Percentiles rank a stretch among this genome's conserved stretches.
Conservation (phyloP, 2,888 invertebrate genomes). For the Dromius quadrimaculatus region DNA sequence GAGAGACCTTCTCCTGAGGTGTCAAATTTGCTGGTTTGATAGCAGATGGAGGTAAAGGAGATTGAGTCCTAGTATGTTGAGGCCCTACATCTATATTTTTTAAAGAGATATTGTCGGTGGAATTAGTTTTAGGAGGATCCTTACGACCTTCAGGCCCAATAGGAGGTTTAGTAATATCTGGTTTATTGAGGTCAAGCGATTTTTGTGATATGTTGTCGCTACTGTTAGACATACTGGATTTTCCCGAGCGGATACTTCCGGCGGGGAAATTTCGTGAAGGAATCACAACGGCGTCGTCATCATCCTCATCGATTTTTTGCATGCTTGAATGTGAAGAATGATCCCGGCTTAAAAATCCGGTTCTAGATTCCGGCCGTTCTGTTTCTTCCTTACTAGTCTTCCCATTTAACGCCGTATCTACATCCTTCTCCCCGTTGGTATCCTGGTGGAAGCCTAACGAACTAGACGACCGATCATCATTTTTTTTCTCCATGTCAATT, state of each 20-base stretch:
- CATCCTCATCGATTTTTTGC: constrained; percentile 50
- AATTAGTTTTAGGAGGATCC: constrained; percentile 20
- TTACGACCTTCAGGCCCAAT: constrained; percentile 38
- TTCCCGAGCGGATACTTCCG: constrained; percentile 35
- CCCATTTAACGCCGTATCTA: constrained; percentile 45
- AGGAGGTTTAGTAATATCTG: constrained; percentile 24
- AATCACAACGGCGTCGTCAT: constrained; percentile 51
- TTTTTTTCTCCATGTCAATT: constrained; percentile 21
- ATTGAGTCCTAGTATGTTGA: background rate
- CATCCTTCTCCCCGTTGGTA: constrained; percentile 40
- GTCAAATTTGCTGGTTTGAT: constrained; percentile 18
- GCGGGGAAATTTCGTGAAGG: constrained; percentile 22
- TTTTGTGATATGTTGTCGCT: constrained; percentile 47
- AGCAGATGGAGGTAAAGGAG: constrained; percentile 17
- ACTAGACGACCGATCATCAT: constrained; percentile 46
- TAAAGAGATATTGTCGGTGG: constrained; percentile 34
- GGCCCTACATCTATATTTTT: constrained; percentile 17
- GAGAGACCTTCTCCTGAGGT: constrained; percentile 34
- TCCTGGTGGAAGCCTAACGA: constrained; percentile 44
- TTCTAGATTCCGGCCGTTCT: constrained; percentile 61
- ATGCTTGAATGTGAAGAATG: constrained; percentile 45
- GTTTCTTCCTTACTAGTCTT: constrained; percentile 58
- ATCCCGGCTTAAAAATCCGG: constrained; percentile 59
- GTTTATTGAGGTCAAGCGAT: constrained; percentile 35
- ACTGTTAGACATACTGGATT: constrained; percentile 34